These are phyloP conservation scores for Astyanax mexicanus DNA, from an alignment of 2,797 vertebrate genomes.

Conservation along the genomic window DNA sequence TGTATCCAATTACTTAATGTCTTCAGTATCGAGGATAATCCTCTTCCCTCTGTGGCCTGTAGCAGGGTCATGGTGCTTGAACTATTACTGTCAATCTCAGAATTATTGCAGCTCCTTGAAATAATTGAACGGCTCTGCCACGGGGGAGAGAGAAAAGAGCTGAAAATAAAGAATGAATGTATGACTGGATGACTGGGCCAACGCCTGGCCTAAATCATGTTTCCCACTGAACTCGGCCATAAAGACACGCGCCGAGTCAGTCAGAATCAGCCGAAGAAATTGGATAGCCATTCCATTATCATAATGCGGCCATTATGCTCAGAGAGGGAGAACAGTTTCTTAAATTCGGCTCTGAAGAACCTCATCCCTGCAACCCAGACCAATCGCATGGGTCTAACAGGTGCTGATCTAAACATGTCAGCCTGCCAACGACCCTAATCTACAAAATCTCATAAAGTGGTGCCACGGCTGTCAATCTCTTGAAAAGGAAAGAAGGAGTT, in stretches of 20 bases:
- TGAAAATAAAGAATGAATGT: conserved; percentile 44
- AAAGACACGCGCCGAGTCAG: conserved; percentile 28
- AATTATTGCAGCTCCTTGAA: conserved; percentile 46
- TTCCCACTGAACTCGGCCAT: conserved; percentile 41
- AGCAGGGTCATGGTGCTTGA: conserved; percentile 41
- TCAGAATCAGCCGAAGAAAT: conserved; percentile 53
- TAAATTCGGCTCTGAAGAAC: conserved; percentile 28
- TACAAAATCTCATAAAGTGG: conserved; percentile 20
- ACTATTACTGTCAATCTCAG: conserved; percentile 34
- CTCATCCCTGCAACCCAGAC: conserved; percentile 10
- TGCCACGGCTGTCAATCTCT: conserved; percentile 14
- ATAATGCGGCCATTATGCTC: conserved; percentile 53
- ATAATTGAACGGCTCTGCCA: conserved; percentile 43
- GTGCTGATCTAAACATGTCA: conserved; percentile 28
- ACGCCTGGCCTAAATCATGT: conserved; percentile 49
- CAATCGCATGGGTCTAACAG: conserved; percentile 39
- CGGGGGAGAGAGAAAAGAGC: conserved; percentile 23
- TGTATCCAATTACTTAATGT: conserved; percentile 53
- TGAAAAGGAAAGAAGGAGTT: neutral
- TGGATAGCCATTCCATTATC: conserved; percentile 55
- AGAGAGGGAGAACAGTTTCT: conserved; percentile 40
- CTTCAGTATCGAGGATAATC: conserved; percentile 34
- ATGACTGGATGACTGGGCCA: conserved; percentile 37
- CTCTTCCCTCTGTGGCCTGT: neutral
- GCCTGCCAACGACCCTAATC: conserved; percentile 37